Evolutionary conservation across 2,888 invertebrate genomes (phyloP), one percentile per base, ranked within the genome.

Genomic region (Gasteruption jaculator): DNA sequence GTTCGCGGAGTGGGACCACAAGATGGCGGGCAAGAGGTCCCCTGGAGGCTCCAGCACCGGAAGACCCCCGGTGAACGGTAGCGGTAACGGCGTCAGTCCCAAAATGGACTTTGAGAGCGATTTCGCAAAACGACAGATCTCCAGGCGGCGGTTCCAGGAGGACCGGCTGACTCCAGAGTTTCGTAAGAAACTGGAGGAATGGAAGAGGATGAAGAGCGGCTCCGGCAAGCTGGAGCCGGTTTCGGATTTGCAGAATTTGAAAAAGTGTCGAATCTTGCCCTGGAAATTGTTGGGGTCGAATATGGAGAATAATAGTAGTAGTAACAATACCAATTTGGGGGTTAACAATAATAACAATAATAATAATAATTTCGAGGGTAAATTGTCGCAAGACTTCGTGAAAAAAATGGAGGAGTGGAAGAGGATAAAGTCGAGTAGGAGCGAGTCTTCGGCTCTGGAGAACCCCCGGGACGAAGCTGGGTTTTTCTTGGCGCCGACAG

Each of bases 371-470:
- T n/a, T n/a, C n/a, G n/a, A n/a, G n/a, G n/a, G n/a, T n/a, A n/a
- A n/a, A n/a, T n/a, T n/a, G n/a, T n/a, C n/a, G n/a, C n/a, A 90
- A 45, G 91, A 91, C 58, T 91, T 91, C 64, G 77, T 85, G 22
- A 85, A 83, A 58, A 90, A 86, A 73, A 78, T 91, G 73, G 86
- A 89, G 59, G 86, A 86, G 71, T 91, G 91, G 91, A 87, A 86
- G 60, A 80, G 80, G 49, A 81, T 86, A 63, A 87, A 87, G 64
- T 77, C 81, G 30, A n/a, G n/a, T n/a, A n/a, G n/a, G n/a, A n/a
- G 74, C 76, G 1, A 79, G 77, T 43, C 76, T 77, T 0, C 75
- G 78, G n/a, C n/a, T n/a, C n/a, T n/a, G n/a, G 42, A 38, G 15
- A n/a, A 39, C 12, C 22, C 30, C 15, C 30, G 22, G 8, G 11